Conservation (phyloP, 2,113 vertebrate species). For the Callorhinus ursinus region DNA sequence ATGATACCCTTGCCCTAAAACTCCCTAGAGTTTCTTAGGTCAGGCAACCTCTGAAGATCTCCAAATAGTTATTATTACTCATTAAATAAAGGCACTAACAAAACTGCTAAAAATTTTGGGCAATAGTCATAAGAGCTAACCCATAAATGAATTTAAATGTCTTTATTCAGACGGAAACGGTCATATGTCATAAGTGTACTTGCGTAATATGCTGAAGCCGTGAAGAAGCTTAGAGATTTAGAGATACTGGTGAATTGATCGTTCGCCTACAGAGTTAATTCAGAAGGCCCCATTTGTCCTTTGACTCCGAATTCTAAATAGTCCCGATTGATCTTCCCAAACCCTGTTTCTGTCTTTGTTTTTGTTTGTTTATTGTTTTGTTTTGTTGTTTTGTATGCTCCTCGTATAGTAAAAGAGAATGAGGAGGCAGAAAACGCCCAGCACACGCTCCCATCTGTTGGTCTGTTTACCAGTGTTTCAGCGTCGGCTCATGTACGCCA, state of each 20-base stretch:
- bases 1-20: background rate
- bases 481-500: background rate
- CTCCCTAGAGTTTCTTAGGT: background rate
- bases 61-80: constrained; percentile 47
- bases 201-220: background rate
- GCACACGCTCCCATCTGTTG: constrained; percentile 13
- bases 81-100: constrained; percentile 24
- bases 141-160: background rate
- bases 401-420: constrained; percentile 28
- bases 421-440: background rate
- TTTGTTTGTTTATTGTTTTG: background rate
- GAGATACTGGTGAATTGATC: background rate
- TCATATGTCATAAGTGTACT: background rate
- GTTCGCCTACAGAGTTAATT: background rate
- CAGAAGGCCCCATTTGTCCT: constrained; percentile 9
- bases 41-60: constrained; percentile 48
- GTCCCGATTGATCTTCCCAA: background rate
- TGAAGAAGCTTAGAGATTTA: background rate
- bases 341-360: background rate
- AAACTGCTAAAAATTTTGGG: constrained; percentile 28
- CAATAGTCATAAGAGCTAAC: background rate
- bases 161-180: background rate
- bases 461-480: constrained; percentile 5
- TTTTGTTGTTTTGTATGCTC: background rate
- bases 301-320: constrained; percentile 49